These are phyloP conservation scores for Drosophila melanosoma DNA, from an alignment of 2,888 invertebrate species.

Conservation along the genomic window DNA sequence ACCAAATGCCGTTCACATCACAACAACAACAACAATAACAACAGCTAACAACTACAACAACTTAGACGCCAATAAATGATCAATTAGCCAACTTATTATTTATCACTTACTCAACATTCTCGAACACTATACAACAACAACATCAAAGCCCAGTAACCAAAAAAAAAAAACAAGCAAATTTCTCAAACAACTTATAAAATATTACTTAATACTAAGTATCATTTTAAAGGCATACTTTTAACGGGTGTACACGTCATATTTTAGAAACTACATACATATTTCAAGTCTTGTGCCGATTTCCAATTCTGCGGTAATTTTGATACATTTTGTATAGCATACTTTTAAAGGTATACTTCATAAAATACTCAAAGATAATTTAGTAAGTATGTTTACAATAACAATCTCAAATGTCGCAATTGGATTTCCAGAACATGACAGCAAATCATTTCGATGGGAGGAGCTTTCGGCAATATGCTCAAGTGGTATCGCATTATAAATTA, in stretches of 20 bases:
- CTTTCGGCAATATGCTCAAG: constrained; percentile 57
- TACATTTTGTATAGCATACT: constrained; percentile 17
- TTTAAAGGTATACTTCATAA: constrained; percentile 14
- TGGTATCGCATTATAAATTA: constrained; percentile 57
- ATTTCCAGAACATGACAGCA: constrained; percentile 27
- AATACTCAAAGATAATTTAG: constrained; percentile 5
- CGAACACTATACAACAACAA: constrained; percentile 25
- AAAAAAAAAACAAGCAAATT: constrained; percentile 8
- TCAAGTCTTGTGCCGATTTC: constrained; percentile 22
- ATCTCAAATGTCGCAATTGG: constrained; percentile 17
- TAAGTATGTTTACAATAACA: constrained; percentile 5
- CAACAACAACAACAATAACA: constrained; percentile 35
- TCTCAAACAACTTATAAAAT: constrained; percentile 1
- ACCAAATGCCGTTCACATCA: constrained; percentile 60
- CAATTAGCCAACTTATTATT: constrained; percentile 44
- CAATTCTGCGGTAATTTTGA: constrained; percentile 35
- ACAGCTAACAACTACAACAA: constrained; percentile 34
- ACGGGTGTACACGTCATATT: constrained; percentile 45
- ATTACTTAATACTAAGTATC: neutral
- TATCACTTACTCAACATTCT: constrained; percentile 31
- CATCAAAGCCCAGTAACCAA: constrained; percentile 12
- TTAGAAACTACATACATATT: constrained; percentile 40
- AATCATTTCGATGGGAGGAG: constrained; percentile 47
- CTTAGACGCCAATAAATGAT: constrained; percentile 42
- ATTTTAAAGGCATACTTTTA: constrained; percentile 46